Percentiles rank a stretch among this genome's conserved stretches.
Evolutionary conservation across 2,888 invertebrate species (phyloP).

Genomic region (Neoitamus cyanurus): DNA sequence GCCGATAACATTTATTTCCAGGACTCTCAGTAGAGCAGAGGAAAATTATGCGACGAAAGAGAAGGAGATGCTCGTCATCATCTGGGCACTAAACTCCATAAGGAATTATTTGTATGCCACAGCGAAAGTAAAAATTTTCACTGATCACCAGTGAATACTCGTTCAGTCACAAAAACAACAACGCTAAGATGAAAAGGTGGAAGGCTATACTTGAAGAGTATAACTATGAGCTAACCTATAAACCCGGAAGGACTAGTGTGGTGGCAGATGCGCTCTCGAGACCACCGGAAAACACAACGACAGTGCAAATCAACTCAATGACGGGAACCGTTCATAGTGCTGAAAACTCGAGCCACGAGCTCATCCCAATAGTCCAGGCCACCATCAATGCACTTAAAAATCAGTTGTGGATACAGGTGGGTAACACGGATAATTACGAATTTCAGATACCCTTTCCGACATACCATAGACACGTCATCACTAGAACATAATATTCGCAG

Average conservation of each 20-base stretch:
- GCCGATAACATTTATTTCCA: constrained; percentile 17
- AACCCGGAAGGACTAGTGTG: constrained; percentile 47
- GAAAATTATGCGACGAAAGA: constrained; percentile 51
- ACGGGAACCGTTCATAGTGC: neutral
- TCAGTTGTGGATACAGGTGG: neutral
- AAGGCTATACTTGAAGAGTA: constrained; percentile 50
- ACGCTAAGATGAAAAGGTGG: constrained; percentile 51
- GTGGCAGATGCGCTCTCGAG: constrained; percentile 49
- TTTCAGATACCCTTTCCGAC: neutral
- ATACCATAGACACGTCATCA: neutral
- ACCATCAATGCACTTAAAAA: neutral
- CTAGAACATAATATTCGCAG: neutral
- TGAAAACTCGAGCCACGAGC: neutral
- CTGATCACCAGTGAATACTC: constrained; percentile 51
- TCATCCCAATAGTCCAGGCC: neutral
- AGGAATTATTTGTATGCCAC: constrained; percentile 52
- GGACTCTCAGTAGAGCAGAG: constrained; percentile 44
- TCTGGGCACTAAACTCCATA: constrained; percentile 47
- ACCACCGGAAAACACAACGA: neutral
- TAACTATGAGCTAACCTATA: constrained; percentile 48
- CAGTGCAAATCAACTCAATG: neutral
- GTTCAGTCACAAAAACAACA: constrained; percentile 33
- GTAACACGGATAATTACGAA: neutral
- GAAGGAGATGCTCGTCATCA: constrained; percentile 49
- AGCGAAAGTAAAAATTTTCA: constrained; percentile 49